phyloP scores from a whole-genome alignment of 2,888 invertebrate genomes.

The Choristoneura rosaceana region DNA sequence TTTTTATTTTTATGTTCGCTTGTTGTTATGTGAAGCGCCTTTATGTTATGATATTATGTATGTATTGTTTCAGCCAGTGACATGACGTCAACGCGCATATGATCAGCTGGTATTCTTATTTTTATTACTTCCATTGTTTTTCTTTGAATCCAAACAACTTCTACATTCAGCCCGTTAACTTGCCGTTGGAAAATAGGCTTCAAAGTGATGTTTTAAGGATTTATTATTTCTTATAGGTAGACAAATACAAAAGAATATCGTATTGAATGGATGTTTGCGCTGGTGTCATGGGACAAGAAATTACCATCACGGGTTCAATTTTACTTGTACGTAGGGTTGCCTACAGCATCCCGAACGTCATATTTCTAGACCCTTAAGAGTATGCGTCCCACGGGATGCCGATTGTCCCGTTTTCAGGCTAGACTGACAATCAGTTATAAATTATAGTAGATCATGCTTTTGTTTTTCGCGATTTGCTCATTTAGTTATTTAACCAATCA shows the following conservation, averaged over 20 bases:
- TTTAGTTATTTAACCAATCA: no score
- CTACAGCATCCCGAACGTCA: no score
- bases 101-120: conserved; percentile 9
- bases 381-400: no score
- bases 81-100: neutral
- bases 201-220: neutral
- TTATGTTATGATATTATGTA: neutral
- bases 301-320: no score
- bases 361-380: no score
- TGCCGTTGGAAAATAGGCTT: neutral
- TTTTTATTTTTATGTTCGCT: neutral
- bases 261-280: neutral
- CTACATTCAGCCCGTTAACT: neutral
- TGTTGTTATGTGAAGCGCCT: neutral
- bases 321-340: no score
- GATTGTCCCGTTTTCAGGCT: no score
- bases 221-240: neutral
- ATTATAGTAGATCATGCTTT: no score
- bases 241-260: neutral
- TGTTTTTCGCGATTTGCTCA: no score
- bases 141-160: neutral
- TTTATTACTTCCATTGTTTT: conserved; percentile 1
- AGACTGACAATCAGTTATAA: no score
- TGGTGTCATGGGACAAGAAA: no score
- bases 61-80: neutral